Base-by-base conservation (phyloP, 2,888 invertebrate species). In the Elaeidobius kamerunicus region DNA sequence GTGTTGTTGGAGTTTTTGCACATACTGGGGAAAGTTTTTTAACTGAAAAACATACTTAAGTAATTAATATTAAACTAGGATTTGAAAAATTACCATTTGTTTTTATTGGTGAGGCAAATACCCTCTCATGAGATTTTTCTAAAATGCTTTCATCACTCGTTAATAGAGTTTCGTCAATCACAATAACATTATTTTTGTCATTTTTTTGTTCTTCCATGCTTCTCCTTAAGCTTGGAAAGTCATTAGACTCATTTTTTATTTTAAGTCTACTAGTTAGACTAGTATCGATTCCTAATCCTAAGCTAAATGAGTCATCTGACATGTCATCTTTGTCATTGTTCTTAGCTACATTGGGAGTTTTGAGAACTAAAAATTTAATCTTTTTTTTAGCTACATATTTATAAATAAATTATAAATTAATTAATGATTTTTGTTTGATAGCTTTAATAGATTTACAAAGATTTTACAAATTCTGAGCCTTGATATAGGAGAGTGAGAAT, bases 111-210 rank as follows among this genome's bases (percentile, higher is more conserved):
- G n/a, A n/a, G n/a, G n/a, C n/a, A n/a, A n/a, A n/a, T n/a, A n/a
- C n/a, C n/a, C n/a, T n/a, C n/a, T n/a, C n/a, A n/a, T n/a, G n/a
- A n/a, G n/a, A n/a, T n/a, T n/a, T n/a, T n/a, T n/a, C n/a, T n/a
- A 32, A 12, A 32, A 43, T 30, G 19, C 43, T 43, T 43, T 43
- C 43, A 43, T 43, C 43, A 43, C 32, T 43, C 5, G 43, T 43
- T 14, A 43, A 9, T 19, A 43, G 12, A 12, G 43, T 43, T 32
- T 43, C 43, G 11, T 43, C 43, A 32, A 43, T 43, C 4, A 23
- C 23, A 43, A 43, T n/a, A 17, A 12, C 6, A 23, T 14, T 27
- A 11, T 18, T 28, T n/a, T n/a, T n/a, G 9, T n/a, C n/a, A 27
- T 30, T 1, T 12, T 42, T 17, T 20, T 12, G 1, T 18, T 32